Conservation (phyloP, 2,113 vertebrate species). For the Python bivittatus region DNA sequence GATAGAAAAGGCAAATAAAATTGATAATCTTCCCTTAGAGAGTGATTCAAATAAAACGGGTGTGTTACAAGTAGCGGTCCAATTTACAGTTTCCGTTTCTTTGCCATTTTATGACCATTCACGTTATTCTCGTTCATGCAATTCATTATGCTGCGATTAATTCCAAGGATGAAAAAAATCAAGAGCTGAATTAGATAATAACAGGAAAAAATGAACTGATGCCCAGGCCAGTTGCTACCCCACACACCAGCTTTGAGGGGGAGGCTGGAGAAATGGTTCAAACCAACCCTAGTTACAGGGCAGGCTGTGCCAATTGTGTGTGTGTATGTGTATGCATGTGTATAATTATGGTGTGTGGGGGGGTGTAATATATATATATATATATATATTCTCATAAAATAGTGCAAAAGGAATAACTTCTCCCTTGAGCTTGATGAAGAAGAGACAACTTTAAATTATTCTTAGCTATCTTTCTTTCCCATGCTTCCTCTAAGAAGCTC, state of each 20-base stretch:
- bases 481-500: neutral
- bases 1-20: conserved; percentile 67
- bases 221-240: neutral
- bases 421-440: neutral
- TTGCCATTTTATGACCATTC: conserved; percentile 68
- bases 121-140: conserved; percentile 70
- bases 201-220: conserved; percentile 43
- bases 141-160: conserved; percentile 69
- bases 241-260: neutral
- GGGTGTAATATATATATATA: too few species aligned
- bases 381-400: neutral
- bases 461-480: neutral
- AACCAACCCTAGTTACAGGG: neutral
- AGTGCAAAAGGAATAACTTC: conserved; percentile 8
- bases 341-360: too few species aligned
- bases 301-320: neutral
- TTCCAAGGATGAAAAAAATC: conserved; percentile 66
- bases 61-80: conserved; percentile 56
- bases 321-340: neutral
- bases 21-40: conserved; percentile 68
- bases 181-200: conserved; percentile 63
- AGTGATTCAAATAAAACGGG: conserved; percentile 67
- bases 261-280: neutral
- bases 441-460: neutral
- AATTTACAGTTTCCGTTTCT: conserved; percentile 69